These are phyloP conservation scores for Anthoscopus minutus DNA, from an alignment of 2,113 vertebrate species.

Conservation along the genomic window DNA sequence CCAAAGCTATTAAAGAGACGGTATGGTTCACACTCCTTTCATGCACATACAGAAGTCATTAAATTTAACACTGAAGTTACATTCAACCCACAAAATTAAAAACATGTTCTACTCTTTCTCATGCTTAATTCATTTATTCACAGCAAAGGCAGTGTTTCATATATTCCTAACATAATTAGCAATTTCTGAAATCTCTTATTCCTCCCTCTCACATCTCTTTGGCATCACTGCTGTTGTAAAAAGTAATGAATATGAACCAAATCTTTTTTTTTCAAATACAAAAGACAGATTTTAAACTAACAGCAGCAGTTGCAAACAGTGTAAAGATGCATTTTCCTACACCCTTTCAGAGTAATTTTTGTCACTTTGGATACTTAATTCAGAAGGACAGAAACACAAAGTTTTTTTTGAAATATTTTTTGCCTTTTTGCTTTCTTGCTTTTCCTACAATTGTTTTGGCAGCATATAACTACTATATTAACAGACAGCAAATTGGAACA, in stretches of 20 bases:
- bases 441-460: background rate
- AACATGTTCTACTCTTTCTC: background rate
- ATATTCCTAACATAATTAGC: background rate
- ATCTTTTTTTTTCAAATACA: background rate
- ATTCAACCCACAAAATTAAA: background rate
- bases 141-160: background rate
- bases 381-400: background rate
- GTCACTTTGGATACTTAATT: background rate
- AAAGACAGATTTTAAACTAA: background rate
- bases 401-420: background rate
- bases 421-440: background rate
- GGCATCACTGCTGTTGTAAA: background rate
- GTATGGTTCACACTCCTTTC: background rate
- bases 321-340: background rate
- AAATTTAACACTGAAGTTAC: background rate
- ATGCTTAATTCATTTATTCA: background rate
- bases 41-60: constrained; percentile 1
- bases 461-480: background rate
- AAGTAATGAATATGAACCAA: background rate
- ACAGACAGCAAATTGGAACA: background rate
- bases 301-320: background rate
- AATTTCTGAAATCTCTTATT: background rate
- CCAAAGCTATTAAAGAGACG: background rate
- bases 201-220: background rate
- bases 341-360: background rate